Conservation (phyloP, 2,113 vertebrate species). For the Gymnocephalus cernua region DNA sequence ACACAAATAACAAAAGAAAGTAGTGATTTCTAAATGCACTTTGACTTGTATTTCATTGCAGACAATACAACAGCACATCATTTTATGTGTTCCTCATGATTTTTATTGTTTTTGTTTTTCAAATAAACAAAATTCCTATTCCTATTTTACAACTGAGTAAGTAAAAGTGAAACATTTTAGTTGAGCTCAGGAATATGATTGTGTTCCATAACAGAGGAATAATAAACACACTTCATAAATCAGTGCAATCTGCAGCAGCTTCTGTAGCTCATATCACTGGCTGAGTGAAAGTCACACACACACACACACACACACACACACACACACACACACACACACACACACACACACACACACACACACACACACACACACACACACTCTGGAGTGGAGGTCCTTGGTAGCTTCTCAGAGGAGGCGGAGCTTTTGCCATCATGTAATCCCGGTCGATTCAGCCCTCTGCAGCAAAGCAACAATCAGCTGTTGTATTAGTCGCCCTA, state of each 20-base stretch:
- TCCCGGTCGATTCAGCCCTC: conserved; percentile 18
- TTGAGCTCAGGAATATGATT: background rate
- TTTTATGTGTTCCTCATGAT: too few relatives aligned
- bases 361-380: background rate
- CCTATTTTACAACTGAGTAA: too few relatives aligned
- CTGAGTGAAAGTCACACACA: conserved; percentile 6
- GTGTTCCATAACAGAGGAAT: conserved; percentile 16
- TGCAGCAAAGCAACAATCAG: conserved; percentile 73
- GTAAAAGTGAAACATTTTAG: background rate
- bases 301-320: background rate
- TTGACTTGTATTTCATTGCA: too few relatives aligned
- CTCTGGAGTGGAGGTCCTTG: background rate
- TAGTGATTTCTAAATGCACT: too few relatives aligned
- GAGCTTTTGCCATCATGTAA: conserved; percentile 15
- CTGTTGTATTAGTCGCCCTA: conserved; percentile 74
- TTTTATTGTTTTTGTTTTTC: too few relatives aligned
- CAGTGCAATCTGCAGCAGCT: conserved; percentile 18
- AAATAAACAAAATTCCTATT: too few relatives aligned
- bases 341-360: background rate
- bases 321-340: background rate
- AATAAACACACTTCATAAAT: conserved; percentile 19
- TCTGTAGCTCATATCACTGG: conserved; percentile 10
- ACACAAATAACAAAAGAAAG: too few relatives aligned
- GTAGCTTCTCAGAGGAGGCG: conserved; percentile 1
- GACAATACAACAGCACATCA: too few relatives aligned